Base-by-base conservation (phyloP, 2,888 invertebrate genomes). In the Acholoe squamosa region DNA sequence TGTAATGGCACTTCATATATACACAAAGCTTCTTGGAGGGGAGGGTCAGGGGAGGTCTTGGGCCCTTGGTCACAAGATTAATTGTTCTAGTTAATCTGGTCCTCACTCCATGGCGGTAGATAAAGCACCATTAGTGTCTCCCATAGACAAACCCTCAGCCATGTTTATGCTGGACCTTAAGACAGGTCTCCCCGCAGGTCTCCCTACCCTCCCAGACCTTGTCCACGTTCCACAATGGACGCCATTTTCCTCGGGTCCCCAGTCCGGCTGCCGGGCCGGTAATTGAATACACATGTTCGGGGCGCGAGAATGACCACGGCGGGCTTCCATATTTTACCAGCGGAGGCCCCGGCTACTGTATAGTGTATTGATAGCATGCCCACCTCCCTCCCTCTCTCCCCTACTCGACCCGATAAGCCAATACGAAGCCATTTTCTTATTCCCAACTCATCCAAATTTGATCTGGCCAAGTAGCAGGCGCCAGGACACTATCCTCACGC, bases 221-320 rank as follows among this genome's bases (percentile, higher is more conserved):
- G 80, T 43, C 80, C 34, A 14, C 22, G 33, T 14, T 31, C 31
- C 76, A 76, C 76, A 76, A 76, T 76, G 76, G 76, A 14, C 31
- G 76, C 28, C 76, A 76, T 76, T 76, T 76, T 80, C 43, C 80
- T 80, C 71, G 28, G 71, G 31, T 34, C 34, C 43, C 43, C 43
- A 33, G 33, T 19, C 19, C 16, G 34, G 43, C 80, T 22, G 7
- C 12, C 22, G 34, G 80, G 80, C 34, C 56, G 31, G 56, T 86
- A 86, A 86, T 86, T 86, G 86, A 86, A 86, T 86, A 86, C 86
- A 86, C 86, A 86, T 86, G 86, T 86, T 56, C 25, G 56, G 56
- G 86, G 86, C 34, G 33, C 34, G 80, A 19, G 34, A 80, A 43
- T 43, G 80, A 43, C 80, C 80, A 34, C 43, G 80, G 19, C 22